Evolutionary conservation across 2,888 invertebrate species (phyloP), one percentile per base, ranked within the genome.

Genomic region (Pterobdella sp.): DNA sequence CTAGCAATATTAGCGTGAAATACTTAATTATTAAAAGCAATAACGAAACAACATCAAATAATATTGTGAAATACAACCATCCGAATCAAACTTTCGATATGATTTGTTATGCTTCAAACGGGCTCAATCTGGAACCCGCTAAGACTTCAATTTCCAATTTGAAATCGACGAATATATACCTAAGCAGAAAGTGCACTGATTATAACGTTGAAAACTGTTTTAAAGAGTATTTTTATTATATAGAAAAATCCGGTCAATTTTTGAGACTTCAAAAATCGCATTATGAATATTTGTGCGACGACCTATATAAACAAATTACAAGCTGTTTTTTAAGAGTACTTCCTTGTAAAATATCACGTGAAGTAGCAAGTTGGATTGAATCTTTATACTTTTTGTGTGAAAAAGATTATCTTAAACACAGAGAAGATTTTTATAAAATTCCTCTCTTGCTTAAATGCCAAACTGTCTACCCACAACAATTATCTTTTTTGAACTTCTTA

Each of bases 81-180:
- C n/a, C n/a, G 22, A 71, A 71, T 34, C 42, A 52, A 34, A 71
- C 63, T 1, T 26, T 71, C n/a, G 18, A 56, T 7, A 42, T 71
- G 22, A 71, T 35, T 4, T 71, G 71, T 34, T 71, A 63, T 29
- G 71, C 71, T 29, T 63, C 60, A 26, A 71, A 56, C 37, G 63
- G 37, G 22, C 71, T 71, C 34, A 71, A 71, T 22, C 32, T 71
- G 26, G 71, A 71, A 26, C 71, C 71, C 22, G 49, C 63, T 22
- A 63, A 34, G n/a, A 42, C 34, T 26, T 32, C 42, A n/a, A 71
- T 71, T 35, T 29, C 14, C n/a, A 63, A 34, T 29, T 22, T 71
- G 29, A 71, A 56, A 14, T n/a, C 56, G 22, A 31, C n/a, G 1
- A 52, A 71, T 1, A n/a, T 26, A 7, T 71, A 63, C 34, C 29